These are phyloP conservation scores for Hemistola chrysoprasaria DNA, from an alignment of 2,888 invertebrate species.

Conservation along the genomic window DNA sequence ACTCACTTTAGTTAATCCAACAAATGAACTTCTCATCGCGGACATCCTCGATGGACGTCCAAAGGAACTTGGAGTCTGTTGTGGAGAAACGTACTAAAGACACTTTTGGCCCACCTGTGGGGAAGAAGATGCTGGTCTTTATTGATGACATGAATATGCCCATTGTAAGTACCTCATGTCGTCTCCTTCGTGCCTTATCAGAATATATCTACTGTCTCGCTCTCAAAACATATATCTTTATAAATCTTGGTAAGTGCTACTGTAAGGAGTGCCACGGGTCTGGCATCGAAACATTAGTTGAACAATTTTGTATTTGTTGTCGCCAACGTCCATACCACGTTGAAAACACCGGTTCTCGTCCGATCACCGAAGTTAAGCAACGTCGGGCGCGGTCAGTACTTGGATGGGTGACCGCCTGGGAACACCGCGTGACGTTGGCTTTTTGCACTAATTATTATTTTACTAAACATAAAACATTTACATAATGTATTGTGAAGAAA, in stretches of 20 bases:
- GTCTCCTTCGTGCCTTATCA: no score
- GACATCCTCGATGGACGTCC: conserved; percentile 95
- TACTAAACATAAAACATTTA: no score
- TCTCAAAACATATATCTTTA: no score
- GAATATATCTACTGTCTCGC: no score
- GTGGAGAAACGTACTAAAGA: conserved; percentile 96
- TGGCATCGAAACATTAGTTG: no score
- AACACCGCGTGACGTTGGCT: conserved; percentile 55
- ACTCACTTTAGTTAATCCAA: conserved; percentile 88
- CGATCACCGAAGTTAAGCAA: conserved; percentile 73
- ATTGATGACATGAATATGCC: conserved; percentile 99
- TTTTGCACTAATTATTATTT: no score
- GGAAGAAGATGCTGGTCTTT: conserved; percentile 94
- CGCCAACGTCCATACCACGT: conserved; percentile 42
- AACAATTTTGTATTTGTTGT: no score
- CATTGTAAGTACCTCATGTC: conserved; percentile 49
- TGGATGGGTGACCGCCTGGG: conserved; percentile 61
- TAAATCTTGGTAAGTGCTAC: no score
- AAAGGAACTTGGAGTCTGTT: conserved; percentile 92
- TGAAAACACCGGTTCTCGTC: conserved; percentile 69
- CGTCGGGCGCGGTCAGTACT: conserved; percentile 72
- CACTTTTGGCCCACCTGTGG: conserved; percentile 93
- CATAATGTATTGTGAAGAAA: no score
- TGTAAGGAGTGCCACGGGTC: no score
- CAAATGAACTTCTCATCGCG: conserved; percentile 96